Percentiles rank a stretch among this genome's conserved stretches.
These are phyloP conservation scores for Alca torda DNA, from an alignment of 2,797 vertebrate genomes.

Conservation along the genomic window DNA sequence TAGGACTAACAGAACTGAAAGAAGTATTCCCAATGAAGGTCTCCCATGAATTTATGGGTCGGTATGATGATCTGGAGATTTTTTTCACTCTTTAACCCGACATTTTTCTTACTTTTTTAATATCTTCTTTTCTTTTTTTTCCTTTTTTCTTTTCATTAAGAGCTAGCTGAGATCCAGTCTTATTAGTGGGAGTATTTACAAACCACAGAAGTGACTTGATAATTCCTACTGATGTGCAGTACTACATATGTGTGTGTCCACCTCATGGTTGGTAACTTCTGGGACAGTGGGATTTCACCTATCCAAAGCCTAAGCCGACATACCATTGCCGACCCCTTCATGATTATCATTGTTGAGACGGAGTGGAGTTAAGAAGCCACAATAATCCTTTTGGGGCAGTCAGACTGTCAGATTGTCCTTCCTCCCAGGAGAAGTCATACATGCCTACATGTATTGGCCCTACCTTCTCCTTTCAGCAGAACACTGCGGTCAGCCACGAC, in stretches of 20 bases:
- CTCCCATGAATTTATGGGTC: neutral
- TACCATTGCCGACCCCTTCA: neutral
- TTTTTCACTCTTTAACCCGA: neutral
- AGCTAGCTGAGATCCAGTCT: neutral
- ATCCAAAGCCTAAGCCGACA: neutral
- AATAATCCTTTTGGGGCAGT: neutral
- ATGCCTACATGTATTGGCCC: too few species aligned
- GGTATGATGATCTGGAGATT: neutral
- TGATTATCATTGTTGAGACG: neutral
- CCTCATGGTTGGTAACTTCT: neutral
- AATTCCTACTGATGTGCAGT: neutral
- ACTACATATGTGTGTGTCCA: neutral
- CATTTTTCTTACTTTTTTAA: neutral
- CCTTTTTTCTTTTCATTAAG: neutral
- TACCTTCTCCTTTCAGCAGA: neutral
- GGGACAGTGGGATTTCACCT: neutral
- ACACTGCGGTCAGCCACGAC: neutral
- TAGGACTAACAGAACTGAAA: neutral
- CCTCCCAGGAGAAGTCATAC: neutral
- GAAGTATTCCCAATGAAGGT: neutral
- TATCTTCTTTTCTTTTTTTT: neutral
- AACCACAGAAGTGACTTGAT: neutral
- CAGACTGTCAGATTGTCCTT: neutral
- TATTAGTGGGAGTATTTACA: neutral
- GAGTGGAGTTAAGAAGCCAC: neutral